Evolutionary conservation across 1,140 invertebrate species (phyloP).

Genomic region (Drosophila setifemur): DNA sequence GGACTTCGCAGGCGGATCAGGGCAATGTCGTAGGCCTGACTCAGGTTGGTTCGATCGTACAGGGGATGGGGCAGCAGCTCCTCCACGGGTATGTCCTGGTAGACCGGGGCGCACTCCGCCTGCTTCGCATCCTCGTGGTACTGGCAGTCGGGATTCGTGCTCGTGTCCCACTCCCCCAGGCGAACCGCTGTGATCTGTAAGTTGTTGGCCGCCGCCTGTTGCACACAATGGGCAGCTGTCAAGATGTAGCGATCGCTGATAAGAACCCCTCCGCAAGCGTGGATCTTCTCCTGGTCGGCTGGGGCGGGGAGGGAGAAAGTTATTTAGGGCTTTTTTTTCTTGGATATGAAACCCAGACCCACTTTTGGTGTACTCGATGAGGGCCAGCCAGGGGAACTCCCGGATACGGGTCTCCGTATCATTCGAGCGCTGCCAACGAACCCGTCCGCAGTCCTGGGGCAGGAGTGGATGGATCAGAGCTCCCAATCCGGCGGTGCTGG

Average conservation of each 20-base stretch:
- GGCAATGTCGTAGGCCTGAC: conserved; percentile 87
- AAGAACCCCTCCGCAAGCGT: conserved; percentile 84
- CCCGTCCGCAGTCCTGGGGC: conserved; percentile 64
- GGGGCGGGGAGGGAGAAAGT: neutral
- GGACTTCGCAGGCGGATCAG: conserved; percentile 86
- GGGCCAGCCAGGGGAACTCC: conserved; percentile 88
- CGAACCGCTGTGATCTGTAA: conserved; percentile 82
- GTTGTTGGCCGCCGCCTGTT: conserved; percentile 70
- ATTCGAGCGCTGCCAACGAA: conserved; percentile 83
- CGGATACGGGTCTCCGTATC: conserved; percentile 85
- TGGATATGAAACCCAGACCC: neutral
- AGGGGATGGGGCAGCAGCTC: conserved; percentile 86
- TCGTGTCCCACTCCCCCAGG: conserved; percentile 78
- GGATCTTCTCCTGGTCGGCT: conserved; percentile 60
- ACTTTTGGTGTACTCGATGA: conserved; percentile 82
- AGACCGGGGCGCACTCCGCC: conserved; percentile 83
- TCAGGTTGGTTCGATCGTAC: conserved; percentile 83
- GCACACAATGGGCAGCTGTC: conserved; percentile 85
- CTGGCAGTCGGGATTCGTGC: conserved; percentile 70
- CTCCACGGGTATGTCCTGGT: conserved; percentile 85
- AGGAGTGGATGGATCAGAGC: conserved; percentile 41
- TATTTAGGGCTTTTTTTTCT: neutral
- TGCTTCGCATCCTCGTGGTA: conserved; percentile 1
- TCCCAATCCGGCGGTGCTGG: conserved; percentile 31
- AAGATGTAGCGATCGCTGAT: conserved; percentile 84